Conservation (phyloP, 2,888 invertebrate species). For the Hirtodrosophila alboralis region DNA sequence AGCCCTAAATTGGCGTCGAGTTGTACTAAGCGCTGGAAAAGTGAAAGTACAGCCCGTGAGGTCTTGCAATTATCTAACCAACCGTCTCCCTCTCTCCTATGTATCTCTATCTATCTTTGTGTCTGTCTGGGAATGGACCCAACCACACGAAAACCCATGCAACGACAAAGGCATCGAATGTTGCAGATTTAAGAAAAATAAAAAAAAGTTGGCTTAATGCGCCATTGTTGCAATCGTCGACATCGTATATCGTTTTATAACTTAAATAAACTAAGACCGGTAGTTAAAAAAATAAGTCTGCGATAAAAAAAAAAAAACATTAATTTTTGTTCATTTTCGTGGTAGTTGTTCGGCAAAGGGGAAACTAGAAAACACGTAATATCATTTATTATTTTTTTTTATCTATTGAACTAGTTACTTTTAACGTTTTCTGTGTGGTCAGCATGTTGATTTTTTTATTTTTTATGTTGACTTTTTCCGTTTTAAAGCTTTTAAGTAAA, state of each 20-base stretch:
- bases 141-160: conserved; percentile 28
- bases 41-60: conserved; percentile 46
- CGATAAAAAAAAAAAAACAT: conserved; percentile 21
- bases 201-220: conserved; percentile 58
- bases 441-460: conserved; percentile 35
- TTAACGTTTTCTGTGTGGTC: conserved; percentile 26
- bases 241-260: conserved; percentile 51
- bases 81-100: not conserved
- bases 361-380: conserved; percentile 62
- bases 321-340: conserved; percentile 17
- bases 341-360: conserved; percentile 24
- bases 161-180: conserved; percentile 31
- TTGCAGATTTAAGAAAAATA: conserved; percentile 43
- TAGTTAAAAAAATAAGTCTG: conserved; percentile 23
- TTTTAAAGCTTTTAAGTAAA: not conserved
- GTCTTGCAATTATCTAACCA: conserved; percentile 56
- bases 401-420: conserved; percentile 28
- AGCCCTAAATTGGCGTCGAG: conserved; percentile 13
- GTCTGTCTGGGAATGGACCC: conserved; percentile 49
- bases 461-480: conserved; percentile 27
- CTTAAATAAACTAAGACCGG: conserved; percentile 37
- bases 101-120: conserved; percentile 5
- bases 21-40: conserved; percentile 46
- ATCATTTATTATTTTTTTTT: conserved; percentile 10
- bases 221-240: conserved; percentile 69